Percentiles rank a stretch among this genome's conserved stretches.
phyloP scores from a whole-genome alignment of 1,140 invertebrate genomes.

The Steinernema khuongi region DNA sequence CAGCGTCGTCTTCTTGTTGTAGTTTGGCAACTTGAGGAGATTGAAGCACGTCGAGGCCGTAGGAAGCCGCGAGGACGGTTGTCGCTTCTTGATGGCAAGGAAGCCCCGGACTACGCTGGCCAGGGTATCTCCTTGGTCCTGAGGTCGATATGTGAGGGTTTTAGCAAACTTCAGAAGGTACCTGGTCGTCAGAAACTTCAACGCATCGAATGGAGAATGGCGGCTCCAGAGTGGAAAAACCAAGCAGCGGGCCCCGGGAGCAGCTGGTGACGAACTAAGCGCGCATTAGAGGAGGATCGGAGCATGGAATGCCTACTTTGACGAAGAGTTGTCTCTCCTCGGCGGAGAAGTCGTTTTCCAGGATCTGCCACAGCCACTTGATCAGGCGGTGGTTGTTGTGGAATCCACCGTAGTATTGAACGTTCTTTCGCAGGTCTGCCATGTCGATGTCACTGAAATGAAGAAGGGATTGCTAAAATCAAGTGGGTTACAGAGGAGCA shows the following conservation, averaged over 20 bases:
- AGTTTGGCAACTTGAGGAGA: conserved; percentile 94
- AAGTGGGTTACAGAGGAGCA: background rate
- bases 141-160: conserved; percentile 31
- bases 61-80: conserved; percentile 87
- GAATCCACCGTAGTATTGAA: conserved; percentile 97
- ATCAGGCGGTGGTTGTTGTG: conserved; percentile 95
- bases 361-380: conserved; percentile 96
- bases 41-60: conserved; percentile 99
- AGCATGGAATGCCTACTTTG: conserved; percentile 64
- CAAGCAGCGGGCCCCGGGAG: conserved; percentile 90
- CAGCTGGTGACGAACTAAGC: conserved; percentile 95
- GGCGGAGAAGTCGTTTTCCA: conserved; percentile 87
- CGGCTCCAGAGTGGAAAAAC: conserved; percentile 92
- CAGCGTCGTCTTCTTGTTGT: conserved; percentile 88
- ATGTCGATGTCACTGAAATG: conserved; percentile 51
- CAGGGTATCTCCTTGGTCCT: conserved; percentile 88
- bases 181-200: conserved; percentile 93
- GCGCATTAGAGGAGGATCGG: background rate
- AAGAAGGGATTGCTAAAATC: conserved; percentile 1
- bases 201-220: conserved; percentile 98
- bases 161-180: conserved; percentile 34
- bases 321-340: conserved; percentile 86
- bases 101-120: conserved; percentile 94
- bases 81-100: conserved; percentile 76
- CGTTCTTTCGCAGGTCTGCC: conserved; percentile 65